Percentiles rank a stretch among this genome's conserved stretches.
Conservation (phyloP, 2,888 invertebrate species). For the Andrena camellia region DNA sequence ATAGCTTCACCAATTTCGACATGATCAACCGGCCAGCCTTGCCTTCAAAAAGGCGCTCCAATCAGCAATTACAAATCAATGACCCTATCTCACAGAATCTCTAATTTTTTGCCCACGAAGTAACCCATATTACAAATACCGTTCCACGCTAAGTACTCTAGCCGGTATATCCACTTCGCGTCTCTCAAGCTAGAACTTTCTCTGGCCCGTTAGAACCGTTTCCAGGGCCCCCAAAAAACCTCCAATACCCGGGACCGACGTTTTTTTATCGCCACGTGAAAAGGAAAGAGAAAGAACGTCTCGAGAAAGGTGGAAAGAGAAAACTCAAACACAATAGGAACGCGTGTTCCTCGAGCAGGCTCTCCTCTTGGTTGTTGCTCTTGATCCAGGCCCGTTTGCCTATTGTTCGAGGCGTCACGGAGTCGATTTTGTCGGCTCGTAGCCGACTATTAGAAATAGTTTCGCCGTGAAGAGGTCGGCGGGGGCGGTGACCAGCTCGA, state of each 20-base stretch:
- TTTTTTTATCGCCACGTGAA: conserved; percentile 26
- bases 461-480: conserved; percentile 72
- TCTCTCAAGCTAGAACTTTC: conserved; percentile 27
- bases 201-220: conserved; percentile 17
- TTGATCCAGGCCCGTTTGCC: conserved; percentile 40
- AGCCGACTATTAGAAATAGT: conserved; percentile 78
- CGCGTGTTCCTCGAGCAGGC: conserved; percentile 19
- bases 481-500: conserved; percentile 78
- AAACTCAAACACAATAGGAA: conserved; percentile 29
- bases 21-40: too few relatives aligned
- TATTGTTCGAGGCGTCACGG: conserved; percentile 61
- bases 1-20: too few relatives aligned
- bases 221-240: neutral
- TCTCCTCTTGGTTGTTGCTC: conserved; percentile 5
- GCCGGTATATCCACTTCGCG: neutral
- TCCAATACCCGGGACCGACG: neutral
- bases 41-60: too few relatives aligned
- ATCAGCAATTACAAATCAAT: too few relatives aligned
- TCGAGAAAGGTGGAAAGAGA: conserved; percentile 26
- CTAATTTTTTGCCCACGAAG: neutral
- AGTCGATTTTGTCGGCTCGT: conserved; percentile 62
- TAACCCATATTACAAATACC: neutral
- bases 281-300: neutral
- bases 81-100: too few relatives aligned
- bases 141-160: neutral